These are phyloP conservation scores for Sinelater perroti DNA, from an alignment of 2,888 invertebrate genomes.

Conservation along the genomic window DNA sequence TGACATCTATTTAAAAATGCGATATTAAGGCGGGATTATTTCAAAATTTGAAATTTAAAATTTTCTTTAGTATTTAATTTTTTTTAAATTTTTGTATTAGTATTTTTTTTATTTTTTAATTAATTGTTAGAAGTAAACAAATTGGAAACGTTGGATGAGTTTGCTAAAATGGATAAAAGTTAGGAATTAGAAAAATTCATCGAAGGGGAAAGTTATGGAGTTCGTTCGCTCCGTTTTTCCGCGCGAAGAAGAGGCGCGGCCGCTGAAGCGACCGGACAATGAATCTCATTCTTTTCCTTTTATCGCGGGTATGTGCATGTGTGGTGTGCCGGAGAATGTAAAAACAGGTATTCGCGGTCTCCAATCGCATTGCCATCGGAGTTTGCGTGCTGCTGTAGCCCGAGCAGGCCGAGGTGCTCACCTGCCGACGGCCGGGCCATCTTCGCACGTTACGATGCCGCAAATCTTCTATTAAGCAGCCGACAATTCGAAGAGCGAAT, in stretches of 20 bases:
- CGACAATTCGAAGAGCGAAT: too few relatives aligned
- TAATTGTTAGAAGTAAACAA: too few relatives aligned
- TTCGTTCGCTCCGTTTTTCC: constrained; percentile 36
- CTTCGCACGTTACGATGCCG: too few relatives aligned
- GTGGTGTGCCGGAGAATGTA: constrained; percentile 46
- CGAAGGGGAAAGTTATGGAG: constrained; percentile 41
- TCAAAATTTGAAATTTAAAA: too few relatives aligned
- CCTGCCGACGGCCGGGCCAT: constrained; percentile 25
- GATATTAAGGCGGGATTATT: too few relatives aligned
- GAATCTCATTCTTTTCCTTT: constrained; percentile 35
- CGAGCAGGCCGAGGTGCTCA: constrained; percentile 26
- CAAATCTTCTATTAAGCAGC: too few relatives aligned
- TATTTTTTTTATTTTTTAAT: too few relatives aligned
- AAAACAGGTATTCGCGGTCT: constrained; percentile 52
- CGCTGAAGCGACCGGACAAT: constrained; percentile 21
- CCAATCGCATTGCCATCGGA: constrained; percentile 40
- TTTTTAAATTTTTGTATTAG: too few relatives aligned
- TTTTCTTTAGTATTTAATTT: too few relatives aligned
- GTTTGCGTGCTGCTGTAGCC: constrained; percentile 28
- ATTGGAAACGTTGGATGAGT: too few relatives aligned
- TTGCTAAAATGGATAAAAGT: too few relatives aligned
- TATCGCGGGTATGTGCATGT: constrained; percentile 37
- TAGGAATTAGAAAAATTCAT: constrained; percentile 13
- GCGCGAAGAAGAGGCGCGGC: constrained; percentile 29
- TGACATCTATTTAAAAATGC: too few relatives aligned